Evolutionary conservation across 2,888 invertebrate genomes (phyloP).

Genomic region (Stenodera caucasica): DNA sequence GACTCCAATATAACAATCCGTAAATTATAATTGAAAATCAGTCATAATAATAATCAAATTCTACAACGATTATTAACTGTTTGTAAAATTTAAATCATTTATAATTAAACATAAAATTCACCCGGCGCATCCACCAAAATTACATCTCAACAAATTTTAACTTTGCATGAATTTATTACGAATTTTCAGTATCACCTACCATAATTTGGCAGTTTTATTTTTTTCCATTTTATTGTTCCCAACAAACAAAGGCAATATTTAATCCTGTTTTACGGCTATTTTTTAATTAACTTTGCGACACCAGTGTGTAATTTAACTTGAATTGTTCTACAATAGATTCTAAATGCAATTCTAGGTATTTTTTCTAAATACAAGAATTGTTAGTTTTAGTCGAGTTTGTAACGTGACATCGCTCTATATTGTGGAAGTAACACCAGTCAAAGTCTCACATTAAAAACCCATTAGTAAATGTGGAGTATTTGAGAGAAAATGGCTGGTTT

Average conservation of each 20-base stretch:
- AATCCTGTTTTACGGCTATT: not conserved
- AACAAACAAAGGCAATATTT: not conserved
- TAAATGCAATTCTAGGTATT: too few species aligned
- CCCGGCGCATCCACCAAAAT: constrained; percentile 1
- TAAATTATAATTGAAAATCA: too few species aligned
- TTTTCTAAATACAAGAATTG: not conserved
- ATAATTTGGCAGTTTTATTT: not conserved
- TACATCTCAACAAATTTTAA: too few species aligned
- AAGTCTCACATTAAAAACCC: constrained; percentile 27
- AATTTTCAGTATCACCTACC: not conserved
- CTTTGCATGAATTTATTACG: not conserved
- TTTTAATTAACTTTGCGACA: not conserved
- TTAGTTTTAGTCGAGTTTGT: too few species aligned
- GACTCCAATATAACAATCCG: too few species aligned
- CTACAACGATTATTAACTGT: too few species aligned
- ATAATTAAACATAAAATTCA: not conserved
- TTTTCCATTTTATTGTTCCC: too few species aligned
- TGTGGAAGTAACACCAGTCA: constrained; percentile 9
- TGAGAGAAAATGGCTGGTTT: not conserved
- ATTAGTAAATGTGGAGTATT: constrained; percentile 9
- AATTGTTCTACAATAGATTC: not conserved
- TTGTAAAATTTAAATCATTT: too few species aligned
- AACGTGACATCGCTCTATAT: too few species aligned
- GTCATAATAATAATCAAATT: too few species aligned
- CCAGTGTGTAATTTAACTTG: not conserved